Evolutionary conservation across 2,888 invertebrate genomes (phyloP), one percentile per base, ranked within the genome.

Genomic region (Sinhomidia bicolor): DNA sequence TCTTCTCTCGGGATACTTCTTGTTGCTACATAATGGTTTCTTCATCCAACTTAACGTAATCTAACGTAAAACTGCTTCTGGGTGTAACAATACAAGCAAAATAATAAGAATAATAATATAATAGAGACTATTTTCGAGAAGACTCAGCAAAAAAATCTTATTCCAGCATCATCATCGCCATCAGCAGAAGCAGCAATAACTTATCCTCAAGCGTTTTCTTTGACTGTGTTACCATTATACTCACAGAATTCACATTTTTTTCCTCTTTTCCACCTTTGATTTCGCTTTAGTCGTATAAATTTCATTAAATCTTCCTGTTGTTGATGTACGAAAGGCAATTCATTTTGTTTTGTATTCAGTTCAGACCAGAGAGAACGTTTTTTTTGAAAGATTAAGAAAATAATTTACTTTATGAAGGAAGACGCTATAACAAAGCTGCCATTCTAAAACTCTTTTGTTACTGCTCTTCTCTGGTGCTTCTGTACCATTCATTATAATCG

Each of bases 161-260:
- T 44, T 80, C 62, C 65, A 80, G 62, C n/a, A 74, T 74, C 47
- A 44, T 71, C 44, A 71, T 71, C 51, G 29, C 57, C 85, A 41
- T 84, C 36, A 51, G 36, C 65, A 78, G 78, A 85, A 78, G 79
- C 65, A 71, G 79, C 68, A 57, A 80, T 80, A 71, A 74, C 60
- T 86, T 86, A 86, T 79, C 86, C 80, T 26, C 68, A 29, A 85
- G 85, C 85, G 32, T 71, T 80, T 71, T 76, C 57, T 57, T 54
- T 60, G n/a, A 65, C 23, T 65, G 10, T 41, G 32, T 7, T 17
- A 44, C 68, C n/a, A n/a, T 44, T 47, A 9, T 23, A 65, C 44
- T 14, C 3, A 78, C 51, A 54, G 54, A 78, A 54, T 78, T 29
- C 78, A 32, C 54, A 54, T 78, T 78, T 36, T 78, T 20, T 29